Conservation (phyloP, 2,888 invertebrate species). For the Brenthis daphne region DNA sequence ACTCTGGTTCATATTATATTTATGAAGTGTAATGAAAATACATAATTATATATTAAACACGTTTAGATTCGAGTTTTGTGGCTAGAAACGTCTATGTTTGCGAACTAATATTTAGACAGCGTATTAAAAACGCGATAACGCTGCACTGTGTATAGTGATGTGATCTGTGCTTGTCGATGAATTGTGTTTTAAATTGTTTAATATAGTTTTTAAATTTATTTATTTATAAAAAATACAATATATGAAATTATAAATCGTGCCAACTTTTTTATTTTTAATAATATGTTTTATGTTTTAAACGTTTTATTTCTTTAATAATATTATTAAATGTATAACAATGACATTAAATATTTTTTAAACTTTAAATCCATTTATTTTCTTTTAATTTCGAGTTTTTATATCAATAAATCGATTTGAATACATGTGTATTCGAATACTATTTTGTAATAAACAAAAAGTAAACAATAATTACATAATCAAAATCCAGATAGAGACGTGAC, state of each 20-base stretch:
- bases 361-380: too few relatives aligned
- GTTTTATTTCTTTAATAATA: too few relatives aligned
- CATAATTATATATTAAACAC: conserved; percentile 29
- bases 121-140: conserved; percentile 70
- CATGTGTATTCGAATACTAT: too few relatives aligned
- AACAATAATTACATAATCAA: conserved; percentile 1
- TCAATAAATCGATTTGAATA: too few relatives aligned
- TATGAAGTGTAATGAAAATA: neutral
- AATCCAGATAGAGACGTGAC: conserved; percentile 15
- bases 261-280: too few relatives aligned
- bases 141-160: conserved; percentile 62
- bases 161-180: conserved; percentile 20
- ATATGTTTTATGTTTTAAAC: too few relatives aligned
- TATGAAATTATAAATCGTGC: neutral
- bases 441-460: neutral
- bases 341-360: too few relatives aligned
- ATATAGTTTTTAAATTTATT: neutral
- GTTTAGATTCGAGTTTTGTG: conserved; percentile 36
- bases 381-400: too few relatives aligned
- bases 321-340: too few relatives aligned
- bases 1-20: neutral
- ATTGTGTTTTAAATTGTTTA: conserved; percentile 31
- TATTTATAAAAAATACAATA: neutral
- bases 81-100: conserved; percentile 58
- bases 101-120: conserved; percentile 57